These are phyloP conservation scores for Rhinopithecus roxellana DNA, from an alignment of 2,113 vertebrate species.

Conservation along the genomic window DNA sequence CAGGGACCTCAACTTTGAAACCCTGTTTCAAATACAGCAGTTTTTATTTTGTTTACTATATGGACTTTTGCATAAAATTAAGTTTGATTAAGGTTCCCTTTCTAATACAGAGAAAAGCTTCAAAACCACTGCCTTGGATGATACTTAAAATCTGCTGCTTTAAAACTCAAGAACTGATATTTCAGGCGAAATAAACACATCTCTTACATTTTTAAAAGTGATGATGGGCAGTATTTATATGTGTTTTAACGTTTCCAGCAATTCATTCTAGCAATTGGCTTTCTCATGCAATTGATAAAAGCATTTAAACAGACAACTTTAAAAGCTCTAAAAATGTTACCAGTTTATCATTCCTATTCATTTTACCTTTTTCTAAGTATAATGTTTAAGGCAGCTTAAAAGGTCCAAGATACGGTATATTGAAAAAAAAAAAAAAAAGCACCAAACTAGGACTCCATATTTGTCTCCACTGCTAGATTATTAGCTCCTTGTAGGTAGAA, in stretches of 20 bases:
- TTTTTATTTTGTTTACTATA: constrained; percentile 3
- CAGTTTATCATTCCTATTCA: constrained; percentile 23
- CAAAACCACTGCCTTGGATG: constrained; percentile 9
- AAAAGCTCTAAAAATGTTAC: constrained; percentile 47
- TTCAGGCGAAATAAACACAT: constrained; percentile 26
- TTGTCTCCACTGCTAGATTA: neutral
- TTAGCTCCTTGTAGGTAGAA: neutral
- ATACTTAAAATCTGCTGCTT: constrained; percentile 28
- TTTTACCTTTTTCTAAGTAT: constrained; percentile 50
- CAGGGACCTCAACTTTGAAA: neutral
- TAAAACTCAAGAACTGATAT: constrained; percentile 39
- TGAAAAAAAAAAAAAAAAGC: neutral
- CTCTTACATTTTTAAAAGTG: constrained; percentile 52
- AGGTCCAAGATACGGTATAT: neutral
- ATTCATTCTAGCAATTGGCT: constrained; percentile 17
- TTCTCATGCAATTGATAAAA: constrained; percentile 22
- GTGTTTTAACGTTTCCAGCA: constrained; percentile 18
- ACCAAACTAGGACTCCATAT: constrained; percentile 2
- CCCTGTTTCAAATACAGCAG: neutral
- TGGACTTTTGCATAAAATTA: constrained; percentile 23
- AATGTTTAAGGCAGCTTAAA: constrained; percentile 46
- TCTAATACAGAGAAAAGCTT: constrained; percentile 22
- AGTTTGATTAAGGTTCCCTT: constrained; percentile 25
- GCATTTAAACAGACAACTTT: constrained; percentile 9
- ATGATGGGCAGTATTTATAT: neutral